Percentiles rank a stretch among this genome's conserved stretches.
Evolutionary conservation across 1,140 invertebrate genomes (phyloP).

Genomic region (Neodiprion fabricii): DNA sequence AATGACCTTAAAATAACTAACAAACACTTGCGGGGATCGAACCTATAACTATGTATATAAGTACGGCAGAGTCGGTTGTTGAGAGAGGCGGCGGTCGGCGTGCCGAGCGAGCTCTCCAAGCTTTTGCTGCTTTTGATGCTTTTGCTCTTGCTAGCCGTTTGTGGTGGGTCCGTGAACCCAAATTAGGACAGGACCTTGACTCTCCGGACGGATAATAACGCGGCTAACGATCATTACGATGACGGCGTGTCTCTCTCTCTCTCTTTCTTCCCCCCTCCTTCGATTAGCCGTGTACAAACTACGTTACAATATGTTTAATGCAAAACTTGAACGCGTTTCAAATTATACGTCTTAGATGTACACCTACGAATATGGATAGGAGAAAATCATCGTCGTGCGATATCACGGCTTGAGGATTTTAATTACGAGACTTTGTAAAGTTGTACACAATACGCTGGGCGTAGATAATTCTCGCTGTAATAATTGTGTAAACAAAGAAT

Average conservation of each 20-base stretch:
- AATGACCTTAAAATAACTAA: constrained; percentile 50
- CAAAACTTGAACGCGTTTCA: no score
- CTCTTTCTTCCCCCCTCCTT: neutral
- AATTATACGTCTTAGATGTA: no score
- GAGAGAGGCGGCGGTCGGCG: neutral
- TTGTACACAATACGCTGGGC: no score
- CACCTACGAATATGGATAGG: no score
- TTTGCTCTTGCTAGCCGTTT: constrained; percentile 10
- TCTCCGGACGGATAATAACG: constrained; percentile 24
- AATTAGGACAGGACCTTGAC: constrained; percentile 57
- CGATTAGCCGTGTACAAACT: neutral
- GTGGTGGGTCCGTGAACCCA: constrained; percentile 51
- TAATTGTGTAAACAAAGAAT: no score
- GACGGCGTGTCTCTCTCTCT: constrained; percentile 4
- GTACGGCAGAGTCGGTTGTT: no score
- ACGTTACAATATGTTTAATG: no score
- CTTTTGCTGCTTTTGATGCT: constrained; percentile 14
- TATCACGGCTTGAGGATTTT: no score
- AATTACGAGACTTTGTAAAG: no score
- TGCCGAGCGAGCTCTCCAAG: neutral
- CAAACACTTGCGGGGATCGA: neutral
- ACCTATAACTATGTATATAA: no score
- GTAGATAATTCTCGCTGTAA: no score
- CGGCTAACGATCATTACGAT: constrained; percentile 6
- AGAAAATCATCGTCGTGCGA: no score